phyloP scores from a whole-genome alignment of 64 coral and sea anemone species.

The Hydrozoanthus tunicans region DNA sequence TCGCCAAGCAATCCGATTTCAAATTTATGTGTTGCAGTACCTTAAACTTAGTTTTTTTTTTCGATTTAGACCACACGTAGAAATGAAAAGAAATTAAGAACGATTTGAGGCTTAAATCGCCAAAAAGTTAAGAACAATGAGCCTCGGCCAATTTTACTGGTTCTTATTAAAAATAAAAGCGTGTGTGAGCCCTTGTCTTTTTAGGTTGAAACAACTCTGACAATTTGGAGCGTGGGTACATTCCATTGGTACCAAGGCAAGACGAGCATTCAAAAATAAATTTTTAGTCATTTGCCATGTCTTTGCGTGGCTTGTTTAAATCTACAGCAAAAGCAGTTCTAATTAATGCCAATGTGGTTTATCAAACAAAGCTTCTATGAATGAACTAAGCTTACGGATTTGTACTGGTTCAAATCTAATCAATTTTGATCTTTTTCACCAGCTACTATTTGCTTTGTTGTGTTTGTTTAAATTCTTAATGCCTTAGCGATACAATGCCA shows the following conservation, averaged over 20 bases:
- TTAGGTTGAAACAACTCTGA: too few species aligned
- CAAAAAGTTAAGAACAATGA: too few species aligned
- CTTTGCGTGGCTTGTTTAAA: neutral
- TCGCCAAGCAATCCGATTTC: too few species aligned
- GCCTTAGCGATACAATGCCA: neutral
- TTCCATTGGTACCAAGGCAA: neutral
- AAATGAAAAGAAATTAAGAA: too few species aligned
- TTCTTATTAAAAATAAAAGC: too few species aligned
- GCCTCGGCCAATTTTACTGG: too few species aligned
- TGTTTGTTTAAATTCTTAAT: slow-evolving; percentile 19
- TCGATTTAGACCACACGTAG: too few species aligned
- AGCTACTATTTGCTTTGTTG: slow-evolving; percentile 23
- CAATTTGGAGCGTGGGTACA: neutral
- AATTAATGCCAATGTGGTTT: neutral
- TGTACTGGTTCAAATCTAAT: slow-evolving; percentile 11
- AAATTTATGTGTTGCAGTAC: too few species aligned
- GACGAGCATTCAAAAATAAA: neutral
- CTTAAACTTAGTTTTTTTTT: too few species aligned
- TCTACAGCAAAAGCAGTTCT: neutral
- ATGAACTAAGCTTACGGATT: neutral
- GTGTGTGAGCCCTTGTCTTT: too few species aligned
- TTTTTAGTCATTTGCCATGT: neutral
- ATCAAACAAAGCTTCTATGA: neutral
- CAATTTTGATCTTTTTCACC: neutral
- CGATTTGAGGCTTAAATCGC: too few species aligned